Conservation (phyloP, 2,888 invertebrate species). For the Drosophila nr. medialis region DNA sequence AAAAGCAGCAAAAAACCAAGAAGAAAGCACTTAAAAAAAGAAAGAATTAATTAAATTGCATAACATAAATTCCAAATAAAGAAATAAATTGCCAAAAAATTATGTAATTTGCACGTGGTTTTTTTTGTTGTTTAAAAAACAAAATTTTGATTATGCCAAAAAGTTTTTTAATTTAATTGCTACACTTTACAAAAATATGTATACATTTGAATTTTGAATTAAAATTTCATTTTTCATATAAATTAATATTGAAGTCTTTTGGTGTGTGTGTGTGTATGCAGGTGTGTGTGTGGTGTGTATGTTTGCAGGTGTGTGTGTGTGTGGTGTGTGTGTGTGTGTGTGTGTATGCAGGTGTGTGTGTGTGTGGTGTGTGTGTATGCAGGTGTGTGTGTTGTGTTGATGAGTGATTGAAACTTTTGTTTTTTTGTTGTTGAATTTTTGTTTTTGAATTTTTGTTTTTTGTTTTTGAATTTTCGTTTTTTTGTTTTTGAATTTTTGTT, state of each 20-base stretch:
- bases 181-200: no score
- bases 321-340: conserved; percentile 55
- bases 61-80: conserved; percentile 46
- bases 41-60: conserved; percentile 44
- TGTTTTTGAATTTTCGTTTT: no score
- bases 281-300: conserved; percentile 12
- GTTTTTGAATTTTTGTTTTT: conserved; percentile 5
- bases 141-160: conserved; percentile 70
- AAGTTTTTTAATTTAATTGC: conserved; percentile 6
- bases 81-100: conserved; percentile 43
- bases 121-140: conserved; percentile 39
- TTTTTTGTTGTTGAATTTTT: conserved; percentile 33
- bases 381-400: conserved; percentile 31
- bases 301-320: no score
- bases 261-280: conserved; percentile 49
- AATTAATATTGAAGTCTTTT: conserved; percentile 79
- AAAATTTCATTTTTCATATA: conserved; percentile 28
- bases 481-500: background rate
- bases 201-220: conserved; percentile 49
- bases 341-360: conserved; percentile 25
- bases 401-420: conserved; percentile 63
- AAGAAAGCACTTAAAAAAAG: conserved; percentile 19
- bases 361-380: no score
- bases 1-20: conserved; percentile 49
- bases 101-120: conserved; percentile 48